Conservation (phyloP, 2,888 invertebrate genomes). For the Linhomoeus sp. region DNA sequence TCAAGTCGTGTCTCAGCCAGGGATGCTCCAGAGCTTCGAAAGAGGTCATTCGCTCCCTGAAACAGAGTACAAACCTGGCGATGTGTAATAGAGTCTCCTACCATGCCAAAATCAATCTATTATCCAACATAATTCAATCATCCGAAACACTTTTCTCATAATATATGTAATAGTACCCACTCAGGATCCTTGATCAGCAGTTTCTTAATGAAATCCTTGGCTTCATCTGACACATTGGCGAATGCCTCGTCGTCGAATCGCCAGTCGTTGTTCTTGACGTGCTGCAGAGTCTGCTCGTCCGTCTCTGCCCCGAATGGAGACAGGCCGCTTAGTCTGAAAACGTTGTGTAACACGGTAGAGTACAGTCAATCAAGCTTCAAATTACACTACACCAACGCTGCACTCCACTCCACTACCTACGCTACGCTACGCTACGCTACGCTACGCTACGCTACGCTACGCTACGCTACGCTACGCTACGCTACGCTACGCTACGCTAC, state of each 20-base stretch:
- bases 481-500: too few relatives aligned
- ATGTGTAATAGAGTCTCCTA: background rate
- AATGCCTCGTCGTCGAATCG: constrained; percentile 94
- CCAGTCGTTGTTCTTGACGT: constrained; percentile 96
- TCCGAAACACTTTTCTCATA: background rate
- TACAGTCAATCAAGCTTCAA: too few relatives aligned
- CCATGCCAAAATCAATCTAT: background rate
- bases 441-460: too few relatives aligned
- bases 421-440: too few relatives aligned
- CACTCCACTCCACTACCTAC: too few relatives aligned
- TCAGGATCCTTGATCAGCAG: constrained; percentile 78
- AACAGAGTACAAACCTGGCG: constrained; percentile 10
- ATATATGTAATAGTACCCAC: constrained; percentile 36
- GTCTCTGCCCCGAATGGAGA: constrained; percentile 98
- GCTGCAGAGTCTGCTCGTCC: constrained; percentile 89
- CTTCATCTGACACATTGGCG: constrained; percentile 77
- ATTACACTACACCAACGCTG: too few relatives aligned
- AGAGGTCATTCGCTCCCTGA: constrained; percentile 82
- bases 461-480: too few relatives aligned
- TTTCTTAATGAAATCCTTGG: constrained; percentile 87
- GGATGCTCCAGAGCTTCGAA: constrained; percentile 86
- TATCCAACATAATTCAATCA: background rate
- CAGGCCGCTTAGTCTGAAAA: constrained; percentile 63
- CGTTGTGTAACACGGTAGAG: background rate
- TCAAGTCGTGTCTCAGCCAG: constrained; percentile 51